Percentiles rank a stretch among this genome's conserved stretches.
These are phyloP conservation scores for Cyrtonyx montezumae DNA, from an alignment of 2,113 vertebrate species.

Conservation along the genomic window DNA sequence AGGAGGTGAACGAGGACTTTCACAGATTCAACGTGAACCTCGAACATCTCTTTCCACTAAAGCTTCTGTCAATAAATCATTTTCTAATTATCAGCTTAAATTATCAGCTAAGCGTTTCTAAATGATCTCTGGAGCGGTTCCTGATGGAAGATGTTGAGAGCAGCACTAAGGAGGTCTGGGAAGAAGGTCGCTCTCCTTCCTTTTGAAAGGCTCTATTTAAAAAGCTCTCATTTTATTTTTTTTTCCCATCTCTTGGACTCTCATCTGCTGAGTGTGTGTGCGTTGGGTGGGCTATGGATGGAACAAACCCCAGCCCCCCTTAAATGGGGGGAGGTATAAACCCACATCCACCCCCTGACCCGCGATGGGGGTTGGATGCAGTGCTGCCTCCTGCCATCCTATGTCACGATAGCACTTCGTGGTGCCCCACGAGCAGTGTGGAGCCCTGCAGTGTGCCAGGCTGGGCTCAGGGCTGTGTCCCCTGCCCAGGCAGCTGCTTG, in stretches of 20 bases:
- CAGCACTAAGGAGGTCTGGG: background rate
- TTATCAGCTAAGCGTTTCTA: constrained; percentile 43
- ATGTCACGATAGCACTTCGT: background rate
- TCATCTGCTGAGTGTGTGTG: fast-evolving
- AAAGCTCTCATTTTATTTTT: background rate
- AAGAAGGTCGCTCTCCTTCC: background rate
- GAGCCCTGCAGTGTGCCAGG: background rate
- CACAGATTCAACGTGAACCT: background rate
- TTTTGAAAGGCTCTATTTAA: background rate
- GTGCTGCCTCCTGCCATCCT: background rate
- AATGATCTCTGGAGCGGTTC: constrained; percentile 53
- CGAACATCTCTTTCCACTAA: constrained; percentile 22
- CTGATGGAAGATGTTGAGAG: background rate
- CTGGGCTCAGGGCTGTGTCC: background rate
- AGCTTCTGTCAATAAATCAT: constrained; percentile 67
- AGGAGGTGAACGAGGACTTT: constrained; percentile 5
- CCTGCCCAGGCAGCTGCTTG: background rate
- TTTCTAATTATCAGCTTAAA: constrained; percentile 69
- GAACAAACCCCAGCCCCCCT: background rate
- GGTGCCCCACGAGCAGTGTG: fast-evolving
- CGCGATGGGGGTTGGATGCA: background rate
- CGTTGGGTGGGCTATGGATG: background rate
- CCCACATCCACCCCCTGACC: background rate
- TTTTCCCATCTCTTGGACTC: background rate
- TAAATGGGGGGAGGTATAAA: background rate